These are phyloP conservation scores for Ctenopoma multispine DNA, from an alignment of 2,797 vertebrate genomes.

Conservation along the genomic window DNA sequence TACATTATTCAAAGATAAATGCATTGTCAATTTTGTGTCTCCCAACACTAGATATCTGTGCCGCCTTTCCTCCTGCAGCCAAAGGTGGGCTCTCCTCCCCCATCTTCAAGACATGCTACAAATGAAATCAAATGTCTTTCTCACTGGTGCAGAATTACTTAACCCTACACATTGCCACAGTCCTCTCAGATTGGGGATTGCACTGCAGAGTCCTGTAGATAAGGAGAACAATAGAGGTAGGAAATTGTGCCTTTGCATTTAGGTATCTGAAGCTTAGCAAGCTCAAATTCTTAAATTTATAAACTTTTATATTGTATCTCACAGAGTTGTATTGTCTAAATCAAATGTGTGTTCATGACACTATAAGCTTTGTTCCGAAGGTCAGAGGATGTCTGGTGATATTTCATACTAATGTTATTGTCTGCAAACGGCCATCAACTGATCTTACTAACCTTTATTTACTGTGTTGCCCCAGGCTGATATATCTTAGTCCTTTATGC, in stretches of 20 bases:
- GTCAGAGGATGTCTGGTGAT: not conserved
- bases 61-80: slow-evolving; percentile 85
- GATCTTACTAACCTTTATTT: not conserved
- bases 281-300: not conserved
- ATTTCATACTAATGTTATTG: not conserved
- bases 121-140: slow-evolving; percentile 90
- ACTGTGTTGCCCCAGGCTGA: not conserved
- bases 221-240: slow-evolving; percentile 61
- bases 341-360: not conserved
- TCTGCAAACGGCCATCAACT: not conserved
- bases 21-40: slow-evolving; percentile 90
- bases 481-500: not conserved
- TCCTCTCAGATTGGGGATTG: slow-evolving; percentile 68
- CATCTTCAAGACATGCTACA: slow-evolving; percentile 84
- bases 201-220: slow-evolving; percentile 63
- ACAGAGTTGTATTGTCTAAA: not conserved
- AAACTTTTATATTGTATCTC: not conserved
- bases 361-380: not conserved
- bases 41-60: slow-evolving; percentile 86
- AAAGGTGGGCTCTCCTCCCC: slow-evolving; percentile 87
- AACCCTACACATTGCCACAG: slow-evolving; percentile 76
- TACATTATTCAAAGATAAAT: slow-evolving; percentile 93
- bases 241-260: slow-evolving; percentile 26
- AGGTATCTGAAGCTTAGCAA: not conserved
- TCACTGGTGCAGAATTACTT: slow-evolving; percentile 85